Conservation (phyloP, 2,888 invertebrate species). For the Campoplex capitator region DNA sequence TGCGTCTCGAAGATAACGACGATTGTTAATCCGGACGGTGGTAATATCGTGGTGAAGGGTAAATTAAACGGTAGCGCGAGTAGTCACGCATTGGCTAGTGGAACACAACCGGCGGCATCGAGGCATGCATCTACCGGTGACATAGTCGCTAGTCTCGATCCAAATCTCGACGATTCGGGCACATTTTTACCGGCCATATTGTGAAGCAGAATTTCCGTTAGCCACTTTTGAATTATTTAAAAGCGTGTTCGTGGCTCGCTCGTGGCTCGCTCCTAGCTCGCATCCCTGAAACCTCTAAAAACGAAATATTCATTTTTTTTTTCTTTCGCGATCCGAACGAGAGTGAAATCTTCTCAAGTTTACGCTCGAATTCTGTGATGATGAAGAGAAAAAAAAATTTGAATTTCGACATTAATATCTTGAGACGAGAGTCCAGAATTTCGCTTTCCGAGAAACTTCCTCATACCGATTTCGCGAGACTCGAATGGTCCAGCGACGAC, state of each 20-base stretch:
- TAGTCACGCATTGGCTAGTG: conserved; percentile 82
- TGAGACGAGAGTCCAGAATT: conserved; percentile 20
- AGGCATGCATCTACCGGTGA: conserved; percentile 84
- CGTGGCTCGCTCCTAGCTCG: neutral
- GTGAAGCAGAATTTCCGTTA: conserved; percentile 84
- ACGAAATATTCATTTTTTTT: neutral
- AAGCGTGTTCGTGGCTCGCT: conserved; percentile 26
- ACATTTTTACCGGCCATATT: conserved; percentile 88
- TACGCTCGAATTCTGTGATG: neutral
- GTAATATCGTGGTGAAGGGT: conserved; percentile 79
- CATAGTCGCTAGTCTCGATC: conserved; percentile 85
- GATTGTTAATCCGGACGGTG: conserved; percentile 77
- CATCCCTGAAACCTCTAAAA: neutral
- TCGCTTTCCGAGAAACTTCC: conserved; percentile 1
- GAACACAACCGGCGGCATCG: conserved; percentile 80
- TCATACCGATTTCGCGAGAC: conserved; percentile 42
- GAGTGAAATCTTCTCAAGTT: neutral
- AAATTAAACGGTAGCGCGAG: conserved; percentile 83
- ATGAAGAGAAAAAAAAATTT: neutral
- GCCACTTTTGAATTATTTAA: conserved; percentile 80
- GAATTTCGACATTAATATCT: neutral
- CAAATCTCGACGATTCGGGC: conserved; percentile 88
- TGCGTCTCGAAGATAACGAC: conserved; percentile 79
- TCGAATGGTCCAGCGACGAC: conserved; percentile 57
- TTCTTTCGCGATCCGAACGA: neutral